phyloP scores from a whole-genome alignment of 2,888 invertebrate species.

The Doris montereyensis region DNA sequence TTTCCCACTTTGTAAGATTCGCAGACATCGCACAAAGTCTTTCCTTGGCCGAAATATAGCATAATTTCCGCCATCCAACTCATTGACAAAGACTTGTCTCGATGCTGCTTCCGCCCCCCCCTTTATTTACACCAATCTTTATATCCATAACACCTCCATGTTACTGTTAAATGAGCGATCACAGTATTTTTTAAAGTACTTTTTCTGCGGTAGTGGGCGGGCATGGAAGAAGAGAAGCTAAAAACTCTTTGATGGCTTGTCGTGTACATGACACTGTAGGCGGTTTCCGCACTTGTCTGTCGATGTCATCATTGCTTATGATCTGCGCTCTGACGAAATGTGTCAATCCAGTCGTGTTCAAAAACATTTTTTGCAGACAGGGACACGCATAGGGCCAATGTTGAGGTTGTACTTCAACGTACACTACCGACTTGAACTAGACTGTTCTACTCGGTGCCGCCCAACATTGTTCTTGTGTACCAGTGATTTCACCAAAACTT shows the following conservation, averaged over 20 bases:
- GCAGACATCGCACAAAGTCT: neutral
- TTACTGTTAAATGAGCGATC: neutral
- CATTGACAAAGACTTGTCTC: neutral
- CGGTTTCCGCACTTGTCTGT: no score
- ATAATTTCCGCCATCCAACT: neutral
- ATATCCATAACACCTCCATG: neutral
- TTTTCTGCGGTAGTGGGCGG: neutral
- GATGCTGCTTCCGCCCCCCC: neutral
- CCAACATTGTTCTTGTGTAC: neutral
- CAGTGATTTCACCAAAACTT: neutral
- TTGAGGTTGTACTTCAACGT: neutral
- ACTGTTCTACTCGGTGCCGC: neutral
- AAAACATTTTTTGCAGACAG: conserved; percentile 4
- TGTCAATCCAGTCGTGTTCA: neutral
- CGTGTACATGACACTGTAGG: neutral
- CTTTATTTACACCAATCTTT: neutral
- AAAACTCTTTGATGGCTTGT: neutral
- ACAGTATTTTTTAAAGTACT: neutral
- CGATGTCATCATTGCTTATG: neutral
- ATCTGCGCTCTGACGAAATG: neutral
- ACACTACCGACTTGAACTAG: neutral
- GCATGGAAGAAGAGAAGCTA: neutral
- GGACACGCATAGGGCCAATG: neutral
- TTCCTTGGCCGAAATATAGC: neutral
- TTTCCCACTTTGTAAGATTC: neutral